Base-by-base conservation (phyloP, 2,113 vertebrate species). In the Leptobrachium leishanense region DNA sequence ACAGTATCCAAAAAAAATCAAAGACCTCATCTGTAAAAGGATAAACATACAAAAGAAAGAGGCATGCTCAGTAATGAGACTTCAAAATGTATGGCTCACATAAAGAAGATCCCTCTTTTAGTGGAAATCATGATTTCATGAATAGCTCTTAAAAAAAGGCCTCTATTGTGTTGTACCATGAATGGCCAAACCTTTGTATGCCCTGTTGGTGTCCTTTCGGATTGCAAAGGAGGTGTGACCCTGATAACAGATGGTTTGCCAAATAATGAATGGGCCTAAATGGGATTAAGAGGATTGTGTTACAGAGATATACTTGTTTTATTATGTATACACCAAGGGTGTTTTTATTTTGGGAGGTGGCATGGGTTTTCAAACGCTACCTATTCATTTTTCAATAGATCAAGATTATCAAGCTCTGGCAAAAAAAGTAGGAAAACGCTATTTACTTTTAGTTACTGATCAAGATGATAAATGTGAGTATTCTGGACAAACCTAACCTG, bases 191-290 rank as follows among this genome's bases (percentile, higher is more conserved):
- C 55, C 55, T 69, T 59, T 77, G 76, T 70, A 62, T 77, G 66
- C 69, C 67, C 15, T 44, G 43, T 77, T 70, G 66, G 68, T 70
- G 11, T 66, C 76, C 76, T 59, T 77, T 77, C 57, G 63, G 70
- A 62, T 43, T 50, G 67, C 68, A 66, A 43, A 77, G 76, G 67
- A 77, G 76, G 76, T 77, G 76, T 70, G 67, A 77, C 68, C 43
- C 20, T 66, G 62, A 42, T 70, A 77, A 77, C 76, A 77, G 76
- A 77, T 77, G 76, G 76, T 77, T 77, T 77, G 76, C 68, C 68
- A 53, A 62, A 43, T 50, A 62, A 40, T 57, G 68, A 64, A 64
- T 44, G 40, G 43, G 43, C 67, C 68, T 77, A 70, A 44, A 66
- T 69, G 13, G 54, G 55, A 63, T 77, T 77, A 77, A 77, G 68